Evolutionary conservation across 2,113 vertebrate genomes (phyloP), one percentile per base, ranked within the genome.

Genomic region (Corythornis madagascariensis): DNA sequence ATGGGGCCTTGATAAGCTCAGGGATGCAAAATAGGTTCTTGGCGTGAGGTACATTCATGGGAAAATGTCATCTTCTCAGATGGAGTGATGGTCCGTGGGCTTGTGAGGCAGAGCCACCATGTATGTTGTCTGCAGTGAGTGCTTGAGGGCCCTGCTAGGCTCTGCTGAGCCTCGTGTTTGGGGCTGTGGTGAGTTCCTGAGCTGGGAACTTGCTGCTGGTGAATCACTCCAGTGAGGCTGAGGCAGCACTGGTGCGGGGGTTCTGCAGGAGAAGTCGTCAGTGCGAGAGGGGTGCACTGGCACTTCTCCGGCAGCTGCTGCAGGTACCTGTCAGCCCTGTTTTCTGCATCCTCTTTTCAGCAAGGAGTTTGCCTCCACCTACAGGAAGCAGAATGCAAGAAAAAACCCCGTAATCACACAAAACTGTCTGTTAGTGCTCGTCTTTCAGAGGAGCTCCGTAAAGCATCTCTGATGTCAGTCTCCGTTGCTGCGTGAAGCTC

Each of bases 321-420:
- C 92, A 47, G 77, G 74, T 45, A 24, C 75, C 40, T 64, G 67
- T 47, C 7, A 20, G 43, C 86, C 50, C 56, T 42, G 26, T 8
- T 72, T 50, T 35, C 70, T 13, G 3, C 3, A 1, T 33, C 70
- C 28, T 38, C 84, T 90, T 78, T 73, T 97, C 97, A 93, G 74
- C 94, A 94, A 96, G 97, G 97, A 85, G 95, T 98, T 93, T 98
- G 98, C 97, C 74, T 98, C 98, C 97, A 98, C 96, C 98, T 98
- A 92, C 97, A 97, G 98, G 97, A 96, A 95, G 80, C 84, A 88
- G 77, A 88, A 95, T 89, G 96, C 80, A 93, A 90, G 67, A 77
- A 33, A 35, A 59, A 29, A 3, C 7, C 3, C 45, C 78, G 1
- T 7, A 29, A 72, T 47, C 18, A 1, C 42, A 6, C 18, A 11